These are phyloP conservation scores for Planiliza haematocheilus DNA, from an alignment of 2,113 vertebrate genomes.

Conservation along the genomic window DNA sequence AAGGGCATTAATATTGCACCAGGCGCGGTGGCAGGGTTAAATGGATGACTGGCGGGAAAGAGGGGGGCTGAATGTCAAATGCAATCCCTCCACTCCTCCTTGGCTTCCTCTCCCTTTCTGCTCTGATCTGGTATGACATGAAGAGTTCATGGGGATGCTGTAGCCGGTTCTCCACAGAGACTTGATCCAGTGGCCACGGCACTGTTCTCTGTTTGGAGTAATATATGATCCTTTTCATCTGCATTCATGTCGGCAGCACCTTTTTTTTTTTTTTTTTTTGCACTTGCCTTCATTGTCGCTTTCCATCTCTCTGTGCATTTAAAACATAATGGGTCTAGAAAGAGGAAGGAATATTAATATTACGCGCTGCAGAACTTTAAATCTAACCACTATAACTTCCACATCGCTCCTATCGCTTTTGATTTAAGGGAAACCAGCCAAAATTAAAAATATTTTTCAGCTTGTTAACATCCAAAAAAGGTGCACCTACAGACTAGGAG, in stretches of 20 bases:
- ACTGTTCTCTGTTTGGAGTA: conserved; percentile 50
- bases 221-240: conserved; percentile 53
- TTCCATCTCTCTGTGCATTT: conserved; percentile 21
- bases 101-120: conserved; percentile 22
- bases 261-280: conserved; percentile 28
- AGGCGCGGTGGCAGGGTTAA: conserved; percentile 82
- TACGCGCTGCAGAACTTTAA: background rate
- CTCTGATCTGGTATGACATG: conserved; percentile 58
- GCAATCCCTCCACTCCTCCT: conserved; percentile 64
- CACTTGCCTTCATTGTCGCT: conserved; percentile 6
- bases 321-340: conserved; percentile 3
- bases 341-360: background rate
- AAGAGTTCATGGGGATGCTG: conserved; percentile 34
- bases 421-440: conserved; percentile 4
- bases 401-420: conserved; percentile 8
- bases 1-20: conserved; percentile 86
- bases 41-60: conserved; percentile 75
- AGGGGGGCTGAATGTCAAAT: conserved; percentile 75
- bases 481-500: conserved; percentile 16
- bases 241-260: conserved; percentile 35
- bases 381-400: conserved; percentile 14
- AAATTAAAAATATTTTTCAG: conserved; percentile 10
- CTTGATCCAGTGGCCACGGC: conserved; percentile 42
- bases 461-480: conserved; percentile 32
- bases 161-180: conserved; percentile 41